Evolutionary conservation across 2,797 vertebrate species (phyloP).

Genomic region (Semaprochilodus insignis): DNA sequence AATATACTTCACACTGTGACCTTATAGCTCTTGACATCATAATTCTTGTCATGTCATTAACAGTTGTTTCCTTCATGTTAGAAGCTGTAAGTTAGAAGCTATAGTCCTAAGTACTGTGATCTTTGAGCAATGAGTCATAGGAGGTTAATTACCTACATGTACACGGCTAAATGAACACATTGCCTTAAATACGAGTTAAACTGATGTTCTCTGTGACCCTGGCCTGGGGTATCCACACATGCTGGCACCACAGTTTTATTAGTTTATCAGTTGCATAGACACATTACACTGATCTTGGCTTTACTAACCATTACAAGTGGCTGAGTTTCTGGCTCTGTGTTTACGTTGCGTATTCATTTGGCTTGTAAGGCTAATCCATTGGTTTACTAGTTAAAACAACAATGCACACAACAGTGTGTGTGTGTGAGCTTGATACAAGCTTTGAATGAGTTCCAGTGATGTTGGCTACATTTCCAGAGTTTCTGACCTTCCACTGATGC

Average conservation of each 20-base stretch:
- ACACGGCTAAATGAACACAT: background rate
- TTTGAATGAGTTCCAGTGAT: background rate
- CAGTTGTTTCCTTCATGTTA: background rate
- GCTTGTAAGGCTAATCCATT: background rate
- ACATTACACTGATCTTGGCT: conserved; percentile 16
- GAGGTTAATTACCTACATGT: background rate
- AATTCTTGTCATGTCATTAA: background rate
- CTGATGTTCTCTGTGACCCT: background rate
- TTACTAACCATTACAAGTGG: background rate
- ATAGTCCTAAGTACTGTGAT: background rate
- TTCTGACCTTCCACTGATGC: conserved; percentile 76
- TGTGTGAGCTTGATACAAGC: conserved; percentile 53
- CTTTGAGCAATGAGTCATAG: background rate
- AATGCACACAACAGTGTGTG: background rate
- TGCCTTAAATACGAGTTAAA: background rate
- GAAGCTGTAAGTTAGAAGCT: too few relatives aligned
- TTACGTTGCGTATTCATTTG: conserved; percentile 7
- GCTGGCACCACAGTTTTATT: conserved; percentile 23
- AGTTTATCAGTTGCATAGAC: conserved; percentile 6
- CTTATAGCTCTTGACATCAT: background rate
- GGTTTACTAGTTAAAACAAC: background rate
- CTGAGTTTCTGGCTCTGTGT: background rate
- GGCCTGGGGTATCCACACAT: conserved; percentile 7
- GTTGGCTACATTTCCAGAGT: conserved; percentile 58
- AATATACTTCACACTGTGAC: background rate